A percentile compares a stretch with the other conserved stretches of the same genome.
These are phyloP conservation scores for Perizoma affinitatum DNA, from an alignment of 2,888 invertebrate genomes.

Conservation along the genomic window DNA sequence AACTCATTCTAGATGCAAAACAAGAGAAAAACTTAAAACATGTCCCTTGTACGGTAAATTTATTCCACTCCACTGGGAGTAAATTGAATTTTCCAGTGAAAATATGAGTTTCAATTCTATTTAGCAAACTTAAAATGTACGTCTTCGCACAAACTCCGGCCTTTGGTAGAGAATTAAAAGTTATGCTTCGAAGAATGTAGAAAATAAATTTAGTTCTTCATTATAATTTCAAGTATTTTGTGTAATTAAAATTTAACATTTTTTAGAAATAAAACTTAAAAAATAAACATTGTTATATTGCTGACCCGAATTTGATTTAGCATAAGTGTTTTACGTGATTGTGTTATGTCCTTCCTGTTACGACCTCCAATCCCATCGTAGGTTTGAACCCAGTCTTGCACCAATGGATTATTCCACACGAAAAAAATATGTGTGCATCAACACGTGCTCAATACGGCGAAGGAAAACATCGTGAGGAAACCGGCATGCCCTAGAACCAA, in stretches of 20 bases:
- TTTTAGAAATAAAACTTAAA: too few species aligned
- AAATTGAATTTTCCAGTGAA: constrained; percentile 50
- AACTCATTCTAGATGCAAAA: constrained; percentile 15
- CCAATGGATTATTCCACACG: too few species aligned
- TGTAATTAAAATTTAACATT: neutral
- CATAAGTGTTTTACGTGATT: too few species aligned
- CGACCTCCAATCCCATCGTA: too few species aligned
- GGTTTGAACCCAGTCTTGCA: too few species aligned
- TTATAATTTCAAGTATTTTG: constrained; percentile 6
- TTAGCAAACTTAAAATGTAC: constrained; percentile 45
- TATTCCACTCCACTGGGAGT: constrained; percentile 42
- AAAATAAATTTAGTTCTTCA: constrained; percentile 14
- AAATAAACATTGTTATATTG: too few species aligned
- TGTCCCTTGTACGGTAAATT: constrained; percentile 34
- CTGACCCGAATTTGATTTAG: too few species aligned
- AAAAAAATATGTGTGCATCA: too few species aligned
- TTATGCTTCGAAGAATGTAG: constrained; percentile 31
- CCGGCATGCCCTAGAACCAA: too few species aligned
- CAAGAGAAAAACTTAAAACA: constrained; percentile 24
- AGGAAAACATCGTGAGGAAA: too few species aligned
- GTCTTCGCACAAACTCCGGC: constrained; percentile 32
- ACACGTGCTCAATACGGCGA: too few species aligned
- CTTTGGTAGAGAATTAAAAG: constrained; percentile 46
- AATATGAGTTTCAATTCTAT: constrained; percentile 50
- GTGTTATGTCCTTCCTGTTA: too few species aligned